Conservation (phyloP, 2,888 invertebrate species). For the Agriopis leucophaearia region DNA sequence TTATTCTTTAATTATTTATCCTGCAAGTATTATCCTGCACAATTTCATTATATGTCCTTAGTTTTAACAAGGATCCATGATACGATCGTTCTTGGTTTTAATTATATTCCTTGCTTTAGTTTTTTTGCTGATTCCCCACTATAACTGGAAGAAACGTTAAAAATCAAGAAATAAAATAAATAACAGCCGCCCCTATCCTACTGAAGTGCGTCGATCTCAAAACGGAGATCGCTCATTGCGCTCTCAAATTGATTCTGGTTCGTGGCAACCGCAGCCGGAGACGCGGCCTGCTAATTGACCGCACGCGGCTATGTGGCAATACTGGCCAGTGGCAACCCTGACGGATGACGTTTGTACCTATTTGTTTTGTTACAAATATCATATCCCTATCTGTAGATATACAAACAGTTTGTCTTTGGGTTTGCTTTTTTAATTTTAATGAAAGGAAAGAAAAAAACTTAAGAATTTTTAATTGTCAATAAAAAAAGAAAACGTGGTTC, state of each 20-base stretch:
- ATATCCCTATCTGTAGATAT: neutral
- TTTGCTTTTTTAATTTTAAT: no score
- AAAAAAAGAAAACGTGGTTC: no score
- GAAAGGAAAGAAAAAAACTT: no score
- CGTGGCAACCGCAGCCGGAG: conserved; percentile 16
- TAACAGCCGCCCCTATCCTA: conserved; percentile 13
- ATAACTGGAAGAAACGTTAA: no score
- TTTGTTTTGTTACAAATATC: conserved; percentile 4
- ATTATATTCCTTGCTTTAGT: no score
- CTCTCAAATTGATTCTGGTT: conserved; percentile 28
- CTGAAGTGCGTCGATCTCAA: conserved; percentile 17
- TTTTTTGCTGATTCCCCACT: no score
- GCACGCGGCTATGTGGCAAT: conserved; percentile 12
- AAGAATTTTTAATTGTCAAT: no score
- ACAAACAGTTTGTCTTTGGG: neutral
- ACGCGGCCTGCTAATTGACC: conserved; percentile 23
- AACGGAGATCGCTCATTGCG: conserved; percentile 32
- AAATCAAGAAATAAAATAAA: neutral
- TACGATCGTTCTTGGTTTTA: no score
- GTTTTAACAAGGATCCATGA: no score
- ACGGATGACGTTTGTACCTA: conserved; percentile 9
- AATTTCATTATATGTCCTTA: no score
- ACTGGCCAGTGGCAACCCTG: conserved; percentile 28
- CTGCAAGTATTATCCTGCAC: no score
- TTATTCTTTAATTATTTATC: no score